Percentiles rank a stretch among this genome's conserved stretches.
These are phyloP conservation scores for Cerceris ruficornis DNA, from an alignment of 2,888 invertebrate genomes.

Conservation along the genomic window DNA sequence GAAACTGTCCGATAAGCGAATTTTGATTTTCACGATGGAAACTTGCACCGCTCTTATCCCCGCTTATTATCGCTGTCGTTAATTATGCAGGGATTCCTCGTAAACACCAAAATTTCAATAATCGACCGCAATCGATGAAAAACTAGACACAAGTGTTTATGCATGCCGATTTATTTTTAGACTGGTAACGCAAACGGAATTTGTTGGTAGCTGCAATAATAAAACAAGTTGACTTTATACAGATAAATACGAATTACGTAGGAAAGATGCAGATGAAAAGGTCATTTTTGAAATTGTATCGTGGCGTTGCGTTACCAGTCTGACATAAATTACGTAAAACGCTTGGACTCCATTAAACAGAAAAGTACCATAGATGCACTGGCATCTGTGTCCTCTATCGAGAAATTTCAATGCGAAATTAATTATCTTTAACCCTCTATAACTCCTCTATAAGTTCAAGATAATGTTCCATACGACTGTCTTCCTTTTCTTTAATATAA, in stretches of 20 bases:
- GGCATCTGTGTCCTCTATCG: no score
- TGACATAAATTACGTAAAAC: no score
- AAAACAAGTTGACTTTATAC: no score
- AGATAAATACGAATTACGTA: no score
- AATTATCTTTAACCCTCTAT: neutral
- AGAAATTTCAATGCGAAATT: no score
- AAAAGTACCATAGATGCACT: no score
- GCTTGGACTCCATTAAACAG: no score
- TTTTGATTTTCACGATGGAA: conserved; percentile 7
- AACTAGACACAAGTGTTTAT: neutral
- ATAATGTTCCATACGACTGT: no score
- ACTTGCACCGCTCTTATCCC: conserved; percentile 4
- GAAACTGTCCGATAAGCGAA: conserved; percentile 19
- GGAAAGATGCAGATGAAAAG: neutral
- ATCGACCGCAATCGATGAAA: neutral
- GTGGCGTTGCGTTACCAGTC: no score
- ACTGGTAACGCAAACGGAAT: neutral
- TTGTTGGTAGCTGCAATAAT: neutral
- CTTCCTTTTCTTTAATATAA: no score
- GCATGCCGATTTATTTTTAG: neutral
- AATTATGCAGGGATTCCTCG: neutral
- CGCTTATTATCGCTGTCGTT: neutral
- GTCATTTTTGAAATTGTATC: no score
- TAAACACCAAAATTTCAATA: neutral
- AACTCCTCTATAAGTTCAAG: no score